A percentile compares a stretch with the other conserved stretches of the same genome.
These are phyloP conservation scores for Dicroscelio sp. DNA, from an alignment of 2,888 invertebrate genomes.

Conservation along the genomic window DNA sequence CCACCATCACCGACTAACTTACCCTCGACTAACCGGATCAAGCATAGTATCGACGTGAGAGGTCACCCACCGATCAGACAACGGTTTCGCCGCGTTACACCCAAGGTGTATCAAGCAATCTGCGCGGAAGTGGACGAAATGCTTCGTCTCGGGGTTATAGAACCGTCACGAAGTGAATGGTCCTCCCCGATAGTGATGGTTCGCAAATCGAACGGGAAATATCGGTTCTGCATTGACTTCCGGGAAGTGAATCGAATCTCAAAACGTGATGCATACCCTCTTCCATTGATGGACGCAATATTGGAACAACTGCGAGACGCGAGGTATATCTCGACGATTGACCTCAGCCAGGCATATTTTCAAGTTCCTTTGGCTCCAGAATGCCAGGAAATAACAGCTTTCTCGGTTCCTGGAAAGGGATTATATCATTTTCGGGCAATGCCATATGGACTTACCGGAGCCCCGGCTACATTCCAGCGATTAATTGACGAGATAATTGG, in stretches of 20 bases:
- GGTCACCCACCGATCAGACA: neutral
- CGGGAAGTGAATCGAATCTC: neutral
- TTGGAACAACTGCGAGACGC: neutral
- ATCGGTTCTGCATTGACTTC: neutral
- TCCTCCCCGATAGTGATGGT: too few species aligned
- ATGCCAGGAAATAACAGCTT: neutral
- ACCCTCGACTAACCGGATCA: neutral
- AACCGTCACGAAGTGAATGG: too few species aligned
- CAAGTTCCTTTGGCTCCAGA: neutral
- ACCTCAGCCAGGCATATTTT: too few species aligned
- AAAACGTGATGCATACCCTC: too few species aligned
- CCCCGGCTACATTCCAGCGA: too few species aligned
- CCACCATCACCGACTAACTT: neutral
- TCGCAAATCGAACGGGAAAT: too few species aligned
- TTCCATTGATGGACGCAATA: neutral
- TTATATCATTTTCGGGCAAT: neutral
- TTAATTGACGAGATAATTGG: neutral
- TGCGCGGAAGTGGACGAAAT: neutral
- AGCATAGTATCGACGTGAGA: neutral
- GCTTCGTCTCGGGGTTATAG: neutral
- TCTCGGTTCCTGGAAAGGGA: neutral
- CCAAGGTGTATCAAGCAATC: neutral
- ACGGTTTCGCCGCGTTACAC: neutral
- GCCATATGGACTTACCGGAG: too few species aligned
- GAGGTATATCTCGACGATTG: too few species aligned